Evolutionary conservation across 2,888 invertebrate genomes (phyloP), one percentile per base, ranked within the genome.

Genomic region (Parochlus steinenii): DNA sequence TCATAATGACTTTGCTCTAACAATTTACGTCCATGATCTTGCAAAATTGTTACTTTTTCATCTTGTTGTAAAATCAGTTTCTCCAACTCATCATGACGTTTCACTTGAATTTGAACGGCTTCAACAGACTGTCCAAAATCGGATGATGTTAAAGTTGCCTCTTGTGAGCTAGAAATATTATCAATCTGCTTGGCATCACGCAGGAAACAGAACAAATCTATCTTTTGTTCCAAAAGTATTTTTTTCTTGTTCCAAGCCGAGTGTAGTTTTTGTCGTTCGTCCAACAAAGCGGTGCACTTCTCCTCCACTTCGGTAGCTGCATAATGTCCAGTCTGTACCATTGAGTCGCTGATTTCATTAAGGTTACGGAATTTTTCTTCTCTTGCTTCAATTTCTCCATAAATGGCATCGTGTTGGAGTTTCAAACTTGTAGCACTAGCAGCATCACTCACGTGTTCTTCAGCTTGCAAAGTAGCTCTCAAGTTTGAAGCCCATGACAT

Each of bases 51-150:
- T 14, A 90, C 65, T 58, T 87, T 86, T 54, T 92, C 92, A 44
- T 90, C 89, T 63, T 71, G 71, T 0, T 85, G 80, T 10, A 74
- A 73, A 6, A 95, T 69, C 0, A 93, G 62, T 48, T 89, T 89
- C 54, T 90, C 90, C 54, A 97, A 93, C 3, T 86, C 90, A 46
- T 90, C 92, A 47, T 95, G 92, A 51, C 89, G 89, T 61, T 87
- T 89, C 17, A 86, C 70, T 50, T 83, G 76, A 26, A 77, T 78
- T 46, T 85, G 81, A 0, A 95, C 90, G 52, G 87, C 86, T 49
- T 93, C 90, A 0, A 83, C 82, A 0, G 76, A 77, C 25, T 79
- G 71, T 0, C 80, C 75, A 40, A 76, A 74, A 46, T 81, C 78
- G 1, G 71, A 69, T 37, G 71, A 74, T 55, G 55, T 65, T 1